Base-by-base conservation (phyloP, 2,888 invertebrate species). In the Lucinisca nassula region DNA sequence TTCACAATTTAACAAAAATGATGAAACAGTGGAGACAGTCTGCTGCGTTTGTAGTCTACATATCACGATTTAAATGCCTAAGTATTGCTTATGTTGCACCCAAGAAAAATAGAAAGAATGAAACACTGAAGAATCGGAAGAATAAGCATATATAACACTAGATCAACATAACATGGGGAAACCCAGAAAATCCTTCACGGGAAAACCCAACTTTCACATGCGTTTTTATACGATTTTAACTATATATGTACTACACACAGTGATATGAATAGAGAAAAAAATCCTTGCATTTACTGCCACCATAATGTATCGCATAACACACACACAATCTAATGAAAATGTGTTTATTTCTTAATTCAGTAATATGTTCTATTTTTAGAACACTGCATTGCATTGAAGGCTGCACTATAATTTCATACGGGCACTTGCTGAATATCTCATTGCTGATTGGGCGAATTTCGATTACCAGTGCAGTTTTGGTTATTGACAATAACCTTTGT, bases 331-430 rank as follows among this genome's bases (percentile, higher is more conserved):
- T 12, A 45, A 45, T 45, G 45, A 45, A 45, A 45, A 45, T 45
- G 45, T 45, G 45, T 45, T 45, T 45, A 45, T 45, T 45, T 45
- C 45, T 45, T 45, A 35, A 67, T 67, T 67, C 67, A 10, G 67
- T 58, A 79, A 61, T 49, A 32, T 37, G 32, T 61, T 78, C 73
- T 87, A 87, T 81, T 81, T 84, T 81, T 88, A 88, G 88, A 32
- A 84, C 61, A 49, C 17, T 45, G 45, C 45, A 67, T 67, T 67
- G 58, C 75, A 81, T 45, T 83, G 82, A 87, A 51, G 51, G 75
- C 85, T 87, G 81, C 85, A 85, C 87, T 32, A 32, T 72, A 88
- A 87, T 88, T 88, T 84, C 90, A 90, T 90, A 90, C 90, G 90
- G 90, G 90, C 90, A 88, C 87, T 90, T 90, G 87, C 77, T 83